These are phyloP conservation scores for Allacma fusca DNA, from an alignment of 2,888 invertebrate species.

Conservation along the genomic window DNA sequence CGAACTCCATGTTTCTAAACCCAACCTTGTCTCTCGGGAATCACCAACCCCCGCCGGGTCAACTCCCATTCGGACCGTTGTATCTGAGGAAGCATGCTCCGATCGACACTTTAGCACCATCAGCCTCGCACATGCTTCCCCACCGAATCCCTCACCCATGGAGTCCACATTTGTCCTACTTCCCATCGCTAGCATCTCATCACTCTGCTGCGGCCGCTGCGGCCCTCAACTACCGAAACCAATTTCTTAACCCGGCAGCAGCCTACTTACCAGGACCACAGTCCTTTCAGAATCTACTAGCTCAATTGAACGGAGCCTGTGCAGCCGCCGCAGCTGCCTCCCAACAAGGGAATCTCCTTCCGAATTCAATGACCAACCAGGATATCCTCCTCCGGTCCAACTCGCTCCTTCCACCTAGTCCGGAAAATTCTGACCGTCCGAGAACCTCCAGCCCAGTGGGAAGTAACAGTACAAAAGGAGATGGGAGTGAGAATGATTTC, in stretches of 20 bases:
- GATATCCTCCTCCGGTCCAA: slow-evolving; percentile 9
- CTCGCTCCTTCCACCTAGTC: slow-evolving; percentile 28
- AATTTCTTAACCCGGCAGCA: slow-evolving; percentile 67
- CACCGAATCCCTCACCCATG: slow-evolving; percentile 61
- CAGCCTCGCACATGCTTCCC: slow-evolving; percentile 46
- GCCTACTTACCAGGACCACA: slow-evolving; percentile 65
- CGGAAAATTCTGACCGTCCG: neutral
- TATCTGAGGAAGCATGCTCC: slow-evolving; percentile 69
- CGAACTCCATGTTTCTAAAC: slow-evolving; percentile 36
- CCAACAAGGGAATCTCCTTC: slow-evolving; percentile 29
- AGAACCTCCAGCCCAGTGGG: slow-evolving; percentile 13
- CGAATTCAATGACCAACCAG: neutral
- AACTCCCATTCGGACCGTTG: slow-evolving; percentile 75
- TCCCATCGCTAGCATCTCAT: slow-evolving; percentile 68
- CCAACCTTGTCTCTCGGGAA: slow-evolving; percentile 68
- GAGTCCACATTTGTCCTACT: slow-evolving; percentile 64
- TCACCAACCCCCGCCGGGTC: slow-evolving; percentile 71
- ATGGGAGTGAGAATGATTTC: slow-evolving; percentile 26
- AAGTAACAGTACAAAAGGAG: slow-evolving; percentile 18
- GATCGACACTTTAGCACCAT: slow-evolving; percentile 48
- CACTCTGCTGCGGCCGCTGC: slow-evolving; percentile 43
- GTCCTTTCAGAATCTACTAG: slow-evolving; percentile 85
- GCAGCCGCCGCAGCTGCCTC: slow-evolving; percentile 57
- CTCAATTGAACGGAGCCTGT: slow-evolving; percentile 68
- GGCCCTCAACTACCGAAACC: slow-evolving; percentile 44